Evolutionary conservation across 2,797 vertebrate genomes (phyloP), one percentile per base, ranked within the genome.

Genomic region (Amphiprion clarkii): DNA sequence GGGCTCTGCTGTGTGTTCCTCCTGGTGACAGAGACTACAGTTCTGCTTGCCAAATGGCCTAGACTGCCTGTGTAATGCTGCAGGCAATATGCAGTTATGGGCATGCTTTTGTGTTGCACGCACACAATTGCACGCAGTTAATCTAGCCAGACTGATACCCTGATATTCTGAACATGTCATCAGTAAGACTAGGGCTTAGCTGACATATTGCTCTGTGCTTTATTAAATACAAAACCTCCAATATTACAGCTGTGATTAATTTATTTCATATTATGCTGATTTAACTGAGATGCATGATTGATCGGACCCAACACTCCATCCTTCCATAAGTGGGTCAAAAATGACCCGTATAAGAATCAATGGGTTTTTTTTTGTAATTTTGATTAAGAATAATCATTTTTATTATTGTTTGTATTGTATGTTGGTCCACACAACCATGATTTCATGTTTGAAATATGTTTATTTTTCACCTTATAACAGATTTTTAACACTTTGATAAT

Each of bases 31-130:
- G 36, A 69, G 25, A 73, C 74, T 52, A 49, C 56, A 49, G 71
- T 55, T 33, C 39, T 64, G 55, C 77, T 73, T 74, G 66, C 73
- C 82, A 79, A 87, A 84, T 67, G 71, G 61, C 71, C 67, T 21
- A 9, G 64, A 65, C 59, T 79, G 52, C 39, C 44, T 77, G 66
- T 65, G 63, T 67, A 57, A 66, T 64, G 69, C 74, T 80, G 25
- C 9, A 67, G 67, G 63, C 61, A 52, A 70, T 68, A 29, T 76
- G 65, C 29, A 29, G 61, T 68, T 36, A 63, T 68, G 59, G 64
- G 51, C 59, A 54, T 29, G 54, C 46, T 68, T 75, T 70, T 48
- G 40, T 68, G 31, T 25, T 27, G n/a, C 51, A 73, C 39, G 54
- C 16, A 42, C 46, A 67, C n/a, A 60, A 10, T 56, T 25, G 2